Percentiles rank a stretch among this genome's conserved stretches.
Evolutionary conservation across 2,113 vertebrate species (phyloP).

Genomic region (Plecotus auritus): DNA sequence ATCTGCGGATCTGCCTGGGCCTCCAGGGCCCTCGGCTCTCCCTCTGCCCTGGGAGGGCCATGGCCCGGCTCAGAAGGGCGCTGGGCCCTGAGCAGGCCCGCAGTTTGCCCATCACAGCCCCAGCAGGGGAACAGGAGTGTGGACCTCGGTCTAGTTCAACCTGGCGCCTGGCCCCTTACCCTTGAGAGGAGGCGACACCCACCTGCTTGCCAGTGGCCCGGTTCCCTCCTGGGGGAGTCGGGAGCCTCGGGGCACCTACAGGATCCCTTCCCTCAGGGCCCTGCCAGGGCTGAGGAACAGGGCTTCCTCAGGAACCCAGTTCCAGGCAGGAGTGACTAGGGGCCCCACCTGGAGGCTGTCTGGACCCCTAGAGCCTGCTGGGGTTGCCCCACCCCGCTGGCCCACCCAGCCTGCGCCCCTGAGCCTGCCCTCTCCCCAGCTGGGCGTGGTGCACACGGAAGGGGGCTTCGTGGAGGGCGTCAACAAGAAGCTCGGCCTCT

Average conservation of each 20-base stretch:
- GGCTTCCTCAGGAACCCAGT: background rate
- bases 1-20: background rate
- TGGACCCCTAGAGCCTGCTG: background rate
- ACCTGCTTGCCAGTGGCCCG: background rate
- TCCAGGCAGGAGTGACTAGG: rapidly evolving
- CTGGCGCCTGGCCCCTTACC: rapidly evolving
- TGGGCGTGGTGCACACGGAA: constrained; percentile 90
- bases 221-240: background rate
- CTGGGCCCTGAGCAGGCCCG: no score
- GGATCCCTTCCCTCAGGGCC: background rate
- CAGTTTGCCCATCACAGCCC: no score
- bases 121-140: background rate
- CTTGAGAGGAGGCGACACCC: no score
- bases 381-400: rapidly evolving
- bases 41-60: rapidly evolving
- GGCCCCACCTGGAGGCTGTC: background rate
- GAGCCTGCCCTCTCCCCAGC: constrained; percentile 71
- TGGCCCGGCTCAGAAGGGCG: no score
- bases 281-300: rapidly evolving
- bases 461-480: constrained; percentile 91
- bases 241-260: background rate
- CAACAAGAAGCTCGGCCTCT: constrained; percentile 81
- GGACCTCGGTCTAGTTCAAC: background rate
- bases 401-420: rapidly evolving
- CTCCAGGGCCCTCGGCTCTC: background rate